Evolutionary conservation across 2,113 vertebrate species (phyloP).

Genomic region (Nibea coibor): DNA sequence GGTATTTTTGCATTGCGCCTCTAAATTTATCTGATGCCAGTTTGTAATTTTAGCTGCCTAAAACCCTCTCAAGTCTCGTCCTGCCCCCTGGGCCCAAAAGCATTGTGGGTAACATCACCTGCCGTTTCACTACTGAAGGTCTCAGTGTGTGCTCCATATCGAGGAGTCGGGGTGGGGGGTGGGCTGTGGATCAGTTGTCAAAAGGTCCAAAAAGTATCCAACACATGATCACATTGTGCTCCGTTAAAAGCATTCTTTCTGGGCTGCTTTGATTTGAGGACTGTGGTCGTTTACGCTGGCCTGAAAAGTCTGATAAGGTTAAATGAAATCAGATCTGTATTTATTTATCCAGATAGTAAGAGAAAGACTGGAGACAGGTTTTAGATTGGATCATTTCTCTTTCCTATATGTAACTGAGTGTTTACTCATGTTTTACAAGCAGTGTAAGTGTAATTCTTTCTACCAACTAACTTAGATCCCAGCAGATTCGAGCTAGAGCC

Average conservation of each 20-base stretch:
- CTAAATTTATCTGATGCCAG: slow-evolving; percentile 63
- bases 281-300: neutral
- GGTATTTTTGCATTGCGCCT: slow-evolving; percentile 43
- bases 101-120: slow-evolving; percentile 58
- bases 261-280: neutral
- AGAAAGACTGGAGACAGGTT: neutral
- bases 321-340: slow-evolving; percentile 25
- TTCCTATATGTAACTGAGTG: neutral
- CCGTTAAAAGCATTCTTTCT: neutral
- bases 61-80: slow-evolving; percentile 44
- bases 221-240: slow-evolving; percentile 24
- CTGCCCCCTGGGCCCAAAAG: slow-evolving; percentile 48
- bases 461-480: neutral
- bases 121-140: slow-evolving; percentile 13
- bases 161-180: neutral
- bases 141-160: slow-evolving; percentile 27
- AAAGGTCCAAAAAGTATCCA: slow-evolving; percentile 28
- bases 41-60: slow-evolving; percentile 64
- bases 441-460: neutral
- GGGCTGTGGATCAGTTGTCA: slow-evolving; percentile 38
- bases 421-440: neutral
- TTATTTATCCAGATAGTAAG: slow-evolving; percentile 1
- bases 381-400: slow-evolving; percentile 9
- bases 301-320: slow-evolving; percentile 19
- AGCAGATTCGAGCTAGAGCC: neutral